Evolutionary conservation across 2,797 vertebrate species (phyloP), one percentile per base, ranked within the genome.

Genomic region (Malurus leucopterus): DNA sequence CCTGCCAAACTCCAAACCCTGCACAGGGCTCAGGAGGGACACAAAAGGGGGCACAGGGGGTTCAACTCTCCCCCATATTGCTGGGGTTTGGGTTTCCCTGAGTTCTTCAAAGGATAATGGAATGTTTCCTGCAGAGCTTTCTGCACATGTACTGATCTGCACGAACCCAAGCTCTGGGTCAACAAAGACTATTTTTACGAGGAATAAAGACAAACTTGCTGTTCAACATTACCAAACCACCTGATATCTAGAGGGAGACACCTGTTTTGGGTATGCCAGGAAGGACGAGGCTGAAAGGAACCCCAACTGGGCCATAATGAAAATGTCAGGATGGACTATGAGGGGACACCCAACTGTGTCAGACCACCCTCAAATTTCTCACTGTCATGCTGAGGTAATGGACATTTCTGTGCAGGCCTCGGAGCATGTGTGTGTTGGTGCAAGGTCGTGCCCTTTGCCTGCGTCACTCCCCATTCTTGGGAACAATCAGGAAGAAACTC

Each of bases 401-500:
- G 55, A 43, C 55, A 29, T 20, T 63, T 43, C 51, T 46, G 21
- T 43, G 59, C 55, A 67, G 65, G 67, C 21, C 54, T 68, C n/a
- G 2, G 27, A 72, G 49, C 1, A 0, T 3, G 9, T 27, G 30
- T 50, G 62, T 71, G 32, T 36, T 2, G 3, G 26, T 23, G 53
- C 13, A 34, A 77, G 84, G 74, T 86, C 16, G 0, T 67, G 64
- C 14, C 73, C 78, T 69, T 26, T 0, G 2, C 76, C 89, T 88
- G 87, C 44, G 50, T 93, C 92, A 93, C 83, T 80, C 47, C 44
- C 38, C 75, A 41, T 90, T 91, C 74, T 23, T 16, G 67, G 85
- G 74, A 91, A 86, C 74, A 54, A 82, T 30, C 58, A 63, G 85
- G 73, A 84, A 91, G 53, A 91, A 94, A 81, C 27, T 84, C 57